Evolutionary conservation across 1,140 invertebrate species (phyloP).

Genomic region (Leptoteleia sp.): DNA sequence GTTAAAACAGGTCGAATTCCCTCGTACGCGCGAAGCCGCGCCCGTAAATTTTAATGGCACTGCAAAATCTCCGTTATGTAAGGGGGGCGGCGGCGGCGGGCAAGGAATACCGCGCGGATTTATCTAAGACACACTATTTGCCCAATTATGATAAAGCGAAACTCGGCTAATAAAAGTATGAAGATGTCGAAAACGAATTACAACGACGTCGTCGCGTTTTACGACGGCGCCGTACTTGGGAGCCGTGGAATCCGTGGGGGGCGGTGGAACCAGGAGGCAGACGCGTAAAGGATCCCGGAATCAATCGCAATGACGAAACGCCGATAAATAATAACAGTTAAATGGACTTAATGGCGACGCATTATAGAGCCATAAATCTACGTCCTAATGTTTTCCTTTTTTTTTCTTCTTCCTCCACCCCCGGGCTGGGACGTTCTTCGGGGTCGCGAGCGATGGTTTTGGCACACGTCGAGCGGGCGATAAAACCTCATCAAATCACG

Average conservation of each 20-base stretch:
- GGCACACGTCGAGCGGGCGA: constrained; percentile 74
- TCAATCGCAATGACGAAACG: constrained; percentile 4
- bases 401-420: too few relatives aligned
- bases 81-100: too few relatives aligned
- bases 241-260: too few relatives aligned
- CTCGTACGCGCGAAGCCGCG: constrained; percentile 72
- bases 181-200: constrained; percentile 26
- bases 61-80: constrained; percentile 72
- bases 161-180: constrained; percentile 47
- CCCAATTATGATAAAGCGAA: constrained; percentile 60
- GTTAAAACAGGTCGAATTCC: constrained; percentile 65
- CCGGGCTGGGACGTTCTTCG: too few relatives aligned
- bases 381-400: constrained; percentile 62
- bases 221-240: neutral
- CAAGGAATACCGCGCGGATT: constrained; percentile 42
- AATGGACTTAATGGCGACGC: constrained; percentile 10
- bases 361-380: constrained; percentile 69
- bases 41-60: constrained; percentile 79
- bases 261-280: neutral
- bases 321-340: constrained; percentile 12
- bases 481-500: constrained; percentile 82
- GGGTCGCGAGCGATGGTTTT: constrained; percentile 67
- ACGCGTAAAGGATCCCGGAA: neutral
- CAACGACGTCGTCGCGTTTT: constrained; percentile 7
- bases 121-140: constrained; percentile 59